These are phyloP conservation scores for Lampris megalopsis DNA, from an alignment of 2,113 vertebrate species.

Conservation along the genomic window DNA sequence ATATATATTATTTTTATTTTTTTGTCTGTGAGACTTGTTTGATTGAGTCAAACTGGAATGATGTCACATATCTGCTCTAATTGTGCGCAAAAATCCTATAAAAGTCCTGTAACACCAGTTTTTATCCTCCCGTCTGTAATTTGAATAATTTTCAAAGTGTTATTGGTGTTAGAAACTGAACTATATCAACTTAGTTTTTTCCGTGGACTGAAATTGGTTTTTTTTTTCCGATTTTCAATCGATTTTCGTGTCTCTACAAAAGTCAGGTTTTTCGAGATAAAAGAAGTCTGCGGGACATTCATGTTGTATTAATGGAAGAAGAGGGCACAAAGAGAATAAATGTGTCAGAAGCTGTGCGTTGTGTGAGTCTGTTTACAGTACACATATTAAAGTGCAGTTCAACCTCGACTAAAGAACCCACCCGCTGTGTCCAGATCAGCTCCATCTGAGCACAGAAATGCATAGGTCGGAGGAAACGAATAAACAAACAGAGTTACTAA, in stretches of 20 bases:
- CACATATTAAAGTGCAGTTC: slow-evolving; percentile 46
- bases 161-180: too few relatives aligned
- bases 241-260: background rate
- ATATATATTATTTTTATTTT: too few relatives aligned
- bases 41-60: too few relatives aligned
- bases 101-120: background rate
- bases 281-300: background rate
- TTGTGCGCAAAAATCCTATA: background rate
- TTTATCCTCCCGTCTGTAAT: background rate
- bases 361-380: slow-evolving; percentile 28
- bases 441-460: background rate
- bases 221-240: background rate
- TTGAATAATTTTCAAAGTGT: background rate
- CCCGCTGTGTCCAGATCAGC: background rate
- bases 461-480: background rate
- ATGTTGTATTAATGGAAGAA: slow-evolving; percentile 33
- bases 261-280: background rate
- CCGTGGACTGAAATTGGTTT: background rate
- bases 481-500: background rate
- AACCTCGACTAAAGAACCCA: slow-evolving; percentile 46
- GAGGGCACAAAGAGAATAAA: slow-evolving; percentile 27
- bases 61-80: slow-evolving; percentile 4
- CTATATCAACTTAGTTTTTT: too few relatives aligned
- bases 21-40: too few relatives aligned
- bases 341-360: slow-evolving; percentile 57